phyloP scores from a whole-genome alignment of 2,113 vertebrate genomes.

The Lepus timidus region DNA sequence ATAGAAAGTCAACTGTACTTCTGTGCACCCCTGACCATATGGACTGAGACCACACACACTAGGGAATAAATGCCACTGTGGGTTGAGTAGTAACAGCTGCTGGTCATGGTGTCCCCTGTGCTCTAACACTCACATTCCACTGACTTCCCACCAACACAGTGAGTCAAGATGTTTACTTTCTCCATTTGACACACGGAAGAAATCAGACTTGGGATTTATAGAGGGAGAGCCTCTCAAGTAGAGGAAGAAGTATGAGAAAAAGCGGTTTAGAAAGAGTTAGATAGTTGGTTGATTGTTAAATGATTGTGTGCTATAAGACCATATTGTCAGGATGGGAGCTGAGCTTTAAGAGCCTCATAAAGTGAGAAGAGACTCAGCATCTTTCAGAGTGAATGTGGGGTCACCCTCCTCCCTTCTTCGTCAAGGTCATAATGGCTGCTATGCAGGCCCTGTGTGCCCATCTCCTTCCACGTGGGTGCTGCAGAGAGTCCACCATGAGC shows the following conservation, averaged over 20 bases:
- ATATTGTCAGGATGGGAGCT: not conserved
- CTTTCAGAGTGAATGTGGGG: not conserved
- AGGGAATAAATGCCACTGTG: accelerated
- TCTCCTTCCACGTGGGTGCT: not conserved
- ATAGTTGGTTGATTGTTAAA: not conserved
- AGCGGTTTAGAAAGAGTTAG: not conserved
- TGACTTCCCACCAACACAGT: not conserved
- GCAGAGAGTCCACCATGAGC: not conserved
- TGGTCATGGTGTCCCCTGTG: not conserved
- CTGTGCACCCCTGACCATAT: not conserved
- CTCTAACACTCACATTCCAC: accelerated
- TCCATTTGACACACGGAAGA: not conserved
- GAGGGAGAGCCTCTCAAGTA: not conserved
- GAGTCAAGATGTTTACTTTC: accelerated
- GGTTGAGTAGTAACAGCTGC: not conserved
- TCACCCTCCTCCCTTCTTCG: no score
- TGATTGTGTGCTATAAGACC: accelerated
- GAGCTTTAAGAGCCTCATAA: not conserved
- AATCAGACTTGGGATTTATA: not conserved
- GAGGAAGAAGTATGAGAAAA: not conserved
- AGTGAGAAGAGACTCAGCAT: not conserved
- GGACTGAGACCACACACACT: not conserved
- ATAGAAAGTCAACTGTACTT: not conserved
- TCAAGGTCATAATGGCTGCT: accelerated
- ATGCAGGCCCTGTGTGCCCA: accelerated